Conservation (phyloP, 2,797 vertebrate species). For the Enteromius unitaeniatus region DNA sequence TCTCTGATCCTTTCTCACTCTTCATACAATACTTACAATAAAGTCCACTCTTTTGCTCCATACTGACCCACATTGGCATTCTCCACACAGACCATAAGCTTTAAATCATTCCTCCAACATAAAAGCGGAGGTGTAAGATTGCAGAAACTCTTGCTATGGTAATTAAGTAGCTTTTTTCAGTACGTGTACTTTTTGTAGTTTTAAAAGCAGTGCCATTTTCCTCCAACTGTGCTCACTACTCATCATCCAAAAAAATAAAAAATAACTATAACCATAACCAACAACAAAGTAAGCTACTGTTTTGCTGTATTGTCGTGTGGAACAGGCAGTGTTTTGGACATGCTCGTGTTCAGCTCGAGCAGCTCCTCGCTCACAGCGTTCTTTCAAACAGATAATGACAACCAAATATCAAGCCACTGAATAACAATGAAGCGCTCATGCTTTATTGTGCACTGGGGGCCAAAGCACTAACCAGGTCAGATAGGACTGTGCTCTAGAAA, state of each 20-base stretch:
- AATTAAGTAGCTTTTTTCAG: not conserved
- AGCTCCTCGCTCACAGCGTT: not conserved
- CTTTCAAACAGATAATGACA: constrained; percentile 25
- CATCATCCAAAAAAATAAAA: not conserved
- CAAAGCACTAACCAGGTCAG: constrained; percentile 3
- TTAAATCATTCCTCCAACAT: not conserved
- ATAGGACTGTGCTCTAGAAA: not conserved
- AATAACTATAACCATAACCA: no score
- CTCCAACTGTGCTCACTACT: not conserved
- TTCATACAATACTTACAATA: not conserved
- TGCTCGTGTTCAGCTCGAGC: not conserved
- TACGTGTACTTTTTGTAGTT: not conserved
- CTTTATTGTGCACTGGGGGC: not conserved
- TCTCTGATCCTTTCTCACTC: not conserved
- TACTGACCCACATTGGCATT: not conserved
- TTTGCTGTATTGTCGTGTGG: not conserved
- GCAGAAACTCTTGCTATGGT: not conserved
- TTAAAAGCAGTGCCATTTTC: not conserved
- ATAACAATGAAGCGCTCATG: not conserved
- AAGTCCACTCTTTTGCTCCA: not conserved
- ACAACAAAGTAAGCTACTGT: not conserved
- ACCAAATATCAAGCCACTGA: constrained; percentile 2
- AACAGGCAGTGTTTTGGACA: not conserved
- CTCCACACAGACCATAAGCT: not conserved
- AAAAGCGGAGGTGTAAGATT: not conserved